Percentiles rank a stretch among this genome's conserved stretches.
These are phyloP conservation scores for Holothuria leucospilota DNA, from an alignment of 53 echinoderm and acorn worm genomes.

Conservation along the genomic window DNA sequence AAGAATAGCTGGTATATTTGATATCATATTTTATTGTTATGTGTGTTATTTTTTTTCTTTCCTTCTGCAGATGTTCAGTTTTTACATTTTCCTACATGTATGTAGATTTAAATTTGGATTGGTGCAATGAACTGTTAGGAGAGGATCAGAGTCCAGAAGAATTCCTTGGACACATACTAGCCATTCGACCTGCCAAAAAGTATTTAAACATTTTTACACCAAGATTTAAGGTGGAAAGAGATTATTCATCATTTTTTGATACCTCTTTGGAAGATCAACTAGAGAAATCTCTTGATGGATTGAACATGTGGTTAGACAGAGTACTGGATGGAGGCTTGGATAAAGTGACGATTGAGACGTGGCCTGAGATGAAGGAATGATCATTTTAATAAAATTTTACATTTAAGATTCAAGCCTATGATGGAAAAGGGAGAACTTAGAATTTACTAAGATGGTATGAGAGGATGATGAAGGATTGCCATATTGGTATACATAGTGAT, in stretches of 20 bases:
- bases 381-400: neutral
- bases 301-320: conserved; percentile 74
- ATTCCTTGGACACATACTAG: conserved; percentile 62
- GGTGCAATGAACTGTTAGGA: conserved; percentile 24
- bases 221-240: conserved; percentile 2
- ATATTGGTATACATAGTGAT: too few relatives aligned
- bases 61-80: conserved; percentile 42
- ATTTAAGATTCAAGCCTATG: too few relatives aligned
- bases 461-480: too few relatives aligned
- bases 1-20: too few relatives aligned
- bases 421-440: too few relatives aligned
- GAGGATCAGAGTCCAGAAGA: neutral
- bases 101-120: neutral
- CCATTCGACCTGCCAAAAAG: conserved; percentile 80
- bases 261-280: conserved; percentile 12
- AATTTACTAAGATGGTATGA: too few relatives aligned
- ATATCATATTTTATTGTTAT: too few relatives aligned
- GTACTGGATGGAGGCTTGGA: conserved; percentile 65
- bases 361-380: conserved; percentile 61
- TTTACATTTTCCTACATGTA: conserved; percentile 31
- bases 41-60: neutral
- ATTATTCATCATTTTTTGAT: neutral
- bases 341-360: conserved; percentile 49
- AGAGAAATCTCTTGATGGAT: conserved; percentile 33
- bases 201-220: conserved; percentile 70